A percentile compares a stretch with the other conserved stretches of the same genome.
Evolutionary conservation across 2,888 invertebrate genomes (phyloP).

Genomic region (Malacosoma neustria): DNA sequence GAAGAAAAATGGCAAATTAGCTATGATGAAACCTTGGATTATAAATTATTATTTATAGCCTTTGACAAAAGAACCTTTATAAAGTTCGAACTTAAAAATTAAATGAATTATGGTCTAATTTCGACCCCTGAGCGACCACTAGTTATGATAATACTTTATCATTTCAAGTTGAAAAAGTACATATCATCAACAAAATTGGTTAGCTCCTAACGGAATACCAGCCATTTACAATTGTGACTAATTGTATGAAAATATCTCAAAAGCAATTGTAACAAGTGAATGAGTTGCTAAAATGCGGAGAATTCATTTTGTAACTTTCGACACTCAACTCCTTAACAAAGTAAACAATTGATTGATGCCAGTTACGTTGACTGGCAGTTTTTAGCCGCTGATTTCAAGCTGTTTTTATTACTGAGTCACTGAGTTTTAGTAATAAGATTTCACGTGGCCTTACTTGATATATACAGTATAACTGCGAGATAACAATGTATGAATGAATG

Average conservation of each 20-base stretch:
- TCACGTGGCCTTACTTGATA: no score
- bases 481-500: no score
- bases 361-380: constrained; percentile 9
- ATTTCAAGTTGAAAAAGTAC: background rate
- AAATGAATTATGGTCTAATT: no score
- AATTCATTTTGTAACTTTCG: constrained; percentile 17
- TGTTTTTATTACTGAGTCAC: constrained; percentile 12
- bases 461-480: no score
- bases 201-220: background rate
- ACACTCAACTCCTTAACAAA: constrained; percentile 19
- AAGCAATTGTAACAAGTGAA: constrained; percentile 23
- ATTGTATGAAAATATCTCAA: constrained; percentile 14
- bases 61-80: no score
- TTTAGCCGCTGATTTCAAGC: background rate
- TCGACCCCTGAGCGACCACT: no score
- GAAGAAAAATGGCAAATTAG: no score
- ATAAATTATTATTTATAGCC: no score
- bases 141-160: no score
- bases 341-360: constrained; percentile 22
- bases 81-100: no score
- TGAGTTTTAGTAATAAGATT: no score
- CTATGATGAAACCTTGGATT: no score
- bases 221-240: background rate
- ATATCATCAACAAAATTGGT: background rate
- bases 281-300: constrained; percentile 27